phyloP scores from a whole-genome alignment of 2,888 invertebrate genomes.

The Zelleria hepariella region DNA sequence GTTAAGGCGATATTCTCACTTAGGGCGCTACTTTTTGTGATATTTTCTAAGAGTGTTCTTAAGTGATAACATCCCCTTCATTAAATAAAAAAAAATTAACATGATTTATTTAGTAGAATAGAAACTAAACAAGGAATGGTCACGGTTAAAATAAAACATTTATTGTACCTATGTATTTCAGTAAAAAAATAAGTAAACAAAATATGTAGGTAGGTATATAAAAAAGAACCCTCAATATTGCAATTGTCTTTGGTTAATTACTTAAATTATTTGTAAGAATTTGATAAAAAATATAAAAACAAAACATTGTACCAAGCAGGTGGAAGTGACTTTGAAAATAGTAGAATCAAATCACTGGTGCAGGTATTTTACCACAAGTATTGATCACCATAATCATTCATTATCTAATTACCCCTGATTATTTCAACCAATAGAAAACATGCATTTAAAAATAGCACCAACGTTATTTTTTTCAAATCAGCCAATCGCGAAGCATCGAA shows the following conservation, averaged over 20 bases:
- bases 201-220: constrained; percentile 54
- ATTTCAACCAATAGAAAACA: constrained; percentile 6
- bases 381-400: neutral
- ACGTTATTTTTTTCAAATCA: constrained; percentile 49
- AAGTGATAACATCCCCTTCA: neutral
- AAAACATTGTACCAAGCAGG: neutral
- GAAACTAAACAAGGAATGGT: neutral
- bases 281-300: neutral
- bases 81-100: neutral
- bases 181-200: constrained; percentile 32
- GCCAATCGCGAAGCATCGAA: constrained; percentile 26
- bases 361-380: constrained; percentile 16
- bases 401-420: constrained; percentile 1
- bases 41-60: neutral
- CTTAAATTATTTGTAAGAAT: neutral
- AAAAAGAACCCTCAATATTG: constrained; percentile 9
- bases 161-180: constrained; percentile 12
- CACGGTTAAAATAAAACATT: constrained; percentile 17
- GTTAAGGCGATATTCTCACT: neutral
- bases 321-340: constrained; percentile 9
- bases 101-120: neutral
- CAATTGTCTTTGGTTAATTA: constrained; percentile 4
- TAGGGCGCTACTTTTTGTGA: neutral
- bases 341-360: constrained; percentile 56
- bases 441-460: constrained; percentile 58